Base-by-base conservation (phyloP, 2,888 invertebrate species). In the Thumatha senex region DNA sequence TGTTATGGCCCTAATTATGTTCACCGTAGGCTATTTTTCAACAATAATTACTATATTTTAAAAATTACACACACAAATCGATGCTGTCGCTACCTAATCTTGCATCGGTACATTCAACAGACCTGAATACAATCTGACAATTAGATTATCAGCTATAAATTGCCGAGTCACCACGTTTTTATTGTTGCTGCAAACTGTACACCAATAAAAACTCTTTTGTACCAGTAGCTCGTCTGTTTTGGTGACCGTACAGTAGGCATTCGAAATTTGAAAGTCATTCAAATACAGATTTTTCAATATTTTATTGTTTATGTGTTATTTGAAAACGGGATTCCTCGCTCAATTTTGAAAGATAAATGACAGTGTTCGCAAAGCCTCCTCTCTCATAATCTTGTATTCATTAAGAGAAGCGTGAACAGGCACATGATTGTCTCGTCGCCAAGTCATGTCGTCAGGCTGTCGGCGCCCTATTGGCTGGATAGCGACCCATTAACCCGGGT, bases 91-190 rank as follows among this genome's bases (percentile, higher is more conserved):
- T 85, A 73, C 76, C 52, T 56, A 66, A 71, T 64, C 66, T 74
- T 58, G 51, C 65, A 69, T 67, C 67, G 65, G 67, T 71, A 81
- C 80, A 79, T 81, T 81, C 81, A 80, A 73, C 76, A 75, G 83
- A 82, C 82, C 78, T 74, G 78, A 81, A 80, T 78, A 82, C 79
- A 82, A 81, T 76, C 83, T 78, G 76, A 87, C 89, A 86, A 88
- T 89, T 84, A 86, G 82, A 86, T 86, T 84, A 84, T 79, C 78
- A 67, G 57, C 57, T 65, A 60, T 57, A 71, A 75, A 76, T 72
- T 72, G 82, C 80, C 58, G 44, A 78, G 80, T 89, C 89, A 89
- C 82, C 78, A 52, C 72, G 61, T 60, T 63, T 44, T 72, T 57
- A 82, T 86, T 87, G 84, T 84, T 69, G 61, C 46, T 68, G 66